Conservation (phyloP, 2,113 vertebrate genomes). For the Chloropsis hardwickii region DNA sequence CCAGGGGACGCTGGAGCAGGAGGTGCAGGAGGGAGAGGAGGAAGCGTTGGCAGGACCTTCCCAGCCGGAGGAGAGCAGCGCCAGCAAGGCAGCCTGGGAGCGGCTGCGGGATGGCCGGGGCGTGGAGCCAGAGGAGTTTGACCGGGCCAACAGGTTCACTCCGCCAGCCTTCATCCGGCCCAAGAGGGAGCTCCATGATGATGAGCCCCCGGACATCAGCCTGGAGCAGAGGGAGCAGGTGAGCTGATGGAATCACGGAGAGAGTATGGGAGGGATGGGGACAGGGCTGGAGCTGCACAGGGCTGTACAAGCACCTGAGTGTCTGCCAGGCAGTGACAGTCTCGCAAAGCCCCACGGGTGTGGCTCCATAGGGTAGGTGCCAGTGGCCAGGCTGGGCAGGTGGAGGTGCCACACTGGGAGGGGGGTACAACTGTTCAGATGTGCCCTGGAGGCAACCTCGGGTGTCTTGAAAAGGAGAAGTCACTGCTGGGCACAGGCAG, state of each 20-base stretch:
- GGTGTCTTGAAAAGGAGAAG: not conserved
- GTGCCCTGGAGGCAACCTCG: not conserved
- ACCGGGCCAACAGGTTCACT: slow-evolving; percentile 82
- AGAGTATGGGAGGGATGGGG: not conserved
- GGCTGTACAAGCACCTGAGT: too few species aligned
- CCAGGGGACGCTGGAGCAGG: slow-evolving; percentile 68
- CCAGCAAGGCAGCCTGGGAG: slow-evolving; percentile 87
- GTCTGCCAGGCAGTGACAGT: not conserved
- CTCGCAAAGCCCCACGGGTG: fast-evolving
- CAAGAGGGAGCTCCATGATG: slow-evolving; percentile 84
- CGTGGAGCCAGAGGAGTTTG: slow-evolving; percentile 91
- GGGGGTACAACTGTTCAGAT: not conserved
- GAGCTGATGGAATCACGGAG: not conserved
- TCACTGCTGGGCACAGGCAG: not conserved
- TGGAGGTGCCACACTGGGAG: fast-evolving
- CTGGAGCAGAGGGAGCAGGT: slow-evolving; percentile 86
- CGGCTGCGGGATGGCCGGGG: slow-evolving; percentile 91
- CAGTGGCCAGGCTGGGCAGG: fast-evolving
- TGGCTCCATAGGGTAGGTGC: not conserved
- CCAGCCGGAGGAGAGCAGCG: slow-evolving; percentile 72
- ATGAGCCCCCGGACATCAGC: slow-evolving; percentile 82
- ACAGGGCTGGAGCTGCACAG: not conserved
- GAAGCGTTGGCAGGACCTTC: slow-evolving; percentile 49
- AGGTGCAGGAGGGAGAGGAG: slow-evolving; percentile 69
- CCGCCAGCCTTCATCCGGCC: slow-evolving; percentile 88